Evolutionary conservation across 2,113 vertebrate genomes (phyloP).

Genomic region (Lamprologus tigripictilis): DNA sequence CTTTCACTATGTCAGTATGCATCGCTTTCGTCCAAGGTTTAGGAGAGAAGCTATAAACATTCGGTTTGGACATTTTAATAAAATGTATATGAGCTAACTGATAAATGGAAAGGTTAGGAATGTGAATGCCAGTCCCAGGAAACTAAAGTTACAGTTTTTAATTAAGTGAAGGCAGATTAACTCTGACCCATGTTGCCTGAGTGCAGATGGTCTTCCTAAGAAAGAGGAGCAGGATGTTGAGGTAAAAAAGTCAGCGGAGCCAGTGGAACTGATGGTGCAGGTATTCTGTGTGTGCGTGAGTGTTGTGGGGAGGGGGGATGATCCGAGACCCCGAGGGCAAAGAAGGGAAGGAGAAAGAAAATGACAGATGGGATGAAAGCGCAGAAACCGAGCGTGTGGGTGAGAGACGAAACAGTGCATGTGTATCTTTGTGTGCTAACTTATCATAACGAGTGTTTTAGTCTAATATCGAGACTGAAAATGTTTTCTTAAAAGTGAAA

Average conservation of each 20-base stretch:
- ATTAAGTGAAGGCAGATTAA: not conserved
- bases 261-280: not conserved
- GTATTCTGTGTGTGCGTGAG: not conserved
- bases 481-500: not conserved
- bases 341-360: not conserved
- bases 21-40: fast-evolving
- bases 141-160: not conserved
- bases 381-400: not conserved
- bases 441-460: not conserved
- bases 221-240: not conserved
- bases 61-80: not conserved
- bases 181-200: not conserved
- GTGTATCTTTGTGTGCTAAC: not conserved
- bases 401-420: not conserved
- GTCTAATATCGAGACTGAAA: not conserved
- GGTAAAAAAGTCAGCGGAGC: not conserved
- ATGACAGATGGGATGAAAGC: constrained; percentile 39
- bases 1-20: not conserved
- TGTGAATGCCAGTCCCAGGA: not conserved
- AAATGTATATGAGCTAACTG: not conserved
- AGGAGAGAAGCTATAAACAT: not conserved
- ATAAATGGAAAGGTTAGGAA: not conserved
- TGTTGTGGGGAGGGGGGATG: not conserved
- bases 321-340: constrained; percentile 26
- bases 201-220: not conserved